Conservation (phyloP, 2,113 vertebrate genomes). For the Macquaria australasica region DNA sequence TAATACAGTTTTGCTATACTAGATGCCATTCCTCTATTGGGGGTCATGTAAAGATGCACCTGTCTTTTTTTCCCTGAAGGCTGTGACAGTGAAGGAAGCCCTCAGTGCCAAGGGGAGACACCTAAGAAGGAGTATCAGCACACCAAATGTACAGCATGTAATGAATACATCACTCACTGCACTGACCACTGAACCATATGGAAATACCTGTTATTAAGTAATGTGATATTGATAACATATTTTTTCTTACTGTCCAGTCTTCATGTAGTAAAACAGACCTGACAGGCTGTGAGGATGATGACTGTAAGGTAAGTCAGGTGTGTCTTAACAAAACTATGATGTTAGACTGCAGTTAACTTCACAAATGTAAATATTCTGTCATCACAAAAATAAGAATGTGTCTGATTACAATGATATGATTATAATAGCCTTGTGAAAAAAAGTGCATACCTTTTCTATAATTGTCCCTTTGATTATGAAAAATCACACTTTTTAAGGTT, state of each 20-base stretch:
- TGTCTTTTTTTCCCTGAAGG: slow-evolving; percentile 80
- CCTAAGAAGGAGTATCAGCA: slow-evolving; percentile 94
- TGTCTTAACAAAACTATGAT: neutral
- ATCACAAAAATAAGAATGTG: neutral
- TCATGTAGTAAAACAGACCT: slow-evolving; percentile 92
- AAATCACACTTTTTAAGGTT: neutral
- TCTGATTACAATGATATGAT: neutral
- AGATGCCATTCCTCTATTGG: neutral
- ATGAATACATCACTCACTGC: slow-evolving; percentile 65
- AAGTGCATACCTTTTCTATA: neutral
- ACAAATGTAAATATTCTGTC: neutral
- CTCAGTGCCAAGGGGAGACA: slow-evolving; percentile 91
- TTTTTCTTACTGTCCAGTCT: slow-evolving; percentile 80
- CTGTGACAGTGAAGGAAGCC: slow-evolving; percentile 94
- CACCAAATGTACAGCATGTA: slow-evolving; percentile 94
- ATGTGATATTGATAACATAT: neutral
- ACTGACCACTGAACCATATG: slow-evolving; percentile 5
- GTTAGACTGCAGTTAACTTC: neutral
- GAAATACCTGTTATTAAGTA: neutral
- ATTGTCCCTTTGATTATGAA: neutral
- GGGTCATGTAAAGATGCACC: neutral
- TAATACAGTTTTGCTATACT: too few relatives aligned
- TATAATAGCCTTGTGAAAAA: neutral
- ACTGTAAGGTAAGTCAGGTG: slow-evolving; percentile 76
- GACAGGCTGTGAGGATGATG: slow-evolving; percentile 91